A percentile compares a stretch with the other conserved stretches of the same genome.
These are phyloP conservation scores for Augochlorella aurata DNA, from an alignment of 2,888 invertebrate species.

Conservation along the genomic window DNA sequence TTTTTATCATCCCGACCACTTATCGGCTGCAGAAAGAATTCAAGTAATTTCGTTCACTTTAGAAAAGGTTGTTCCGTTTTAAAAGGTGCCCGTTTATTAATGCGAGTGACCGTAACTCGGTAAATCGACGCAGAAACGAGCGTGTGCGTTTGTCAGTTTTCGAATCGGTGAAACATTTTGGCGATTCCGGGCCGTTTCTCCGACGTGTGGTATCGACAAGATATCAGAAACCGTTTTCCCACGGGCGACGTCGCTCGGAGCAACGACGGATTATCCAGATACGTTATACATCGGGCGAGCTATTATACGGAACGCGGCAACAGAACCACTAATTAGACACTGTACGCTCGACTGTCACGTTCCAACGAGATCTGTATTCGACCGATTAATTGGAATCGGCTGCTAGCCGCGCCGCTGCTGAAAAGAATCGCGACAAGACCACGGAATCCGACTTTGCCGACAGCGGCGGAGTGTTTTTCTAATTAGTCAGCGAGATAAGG, in stretches of 20 bases:
- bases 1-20: too few species aligned
- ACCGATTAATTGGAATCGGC: conserved; percentile 42
- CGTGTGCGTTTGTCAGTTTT: conserved; percentile 31
- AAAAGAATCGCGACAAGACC: conserved; percentile 22
- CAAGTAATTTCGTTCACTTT: too few species aligned
- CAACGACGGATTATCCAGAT: conserved; percentile 40
- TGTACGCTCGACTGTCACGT: conserved; percentile 32
- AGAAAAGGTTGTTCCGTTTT: too few species aligned
- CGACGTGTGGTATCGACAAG: conserved; percentile 62
- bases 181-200: conserved; percentile 17
- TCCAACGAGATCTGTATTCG: conserved; percentile 13
- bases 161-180: conserved; percentile 41
- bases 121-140: not conserved
- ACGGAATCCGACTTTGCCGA: not conserved
- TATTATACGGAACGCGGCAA: conserved; percentile 51
- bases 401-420: conserved; percentile 4
- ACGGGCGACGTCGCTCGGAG: conserved; percentile 49
- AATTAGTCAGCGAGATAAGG: conserved; percentile 6
- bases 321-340: conserved; percentile 57
- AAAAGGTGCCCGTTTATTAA: too few species aligned
- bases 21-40: too few species aligned
- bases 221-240: conserved; percentile 61
- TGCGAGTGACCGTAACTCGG: too few species aligned
- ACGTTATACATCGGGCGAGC: conserved; percentile 37
- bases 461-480: not conserved